Percentiles rank a stretch among this genome's conserved stretches.
phyloP scores from a whole-genome alignment of 2,888 invertebrate species.

The Tyria jacobaeae region DNA sequence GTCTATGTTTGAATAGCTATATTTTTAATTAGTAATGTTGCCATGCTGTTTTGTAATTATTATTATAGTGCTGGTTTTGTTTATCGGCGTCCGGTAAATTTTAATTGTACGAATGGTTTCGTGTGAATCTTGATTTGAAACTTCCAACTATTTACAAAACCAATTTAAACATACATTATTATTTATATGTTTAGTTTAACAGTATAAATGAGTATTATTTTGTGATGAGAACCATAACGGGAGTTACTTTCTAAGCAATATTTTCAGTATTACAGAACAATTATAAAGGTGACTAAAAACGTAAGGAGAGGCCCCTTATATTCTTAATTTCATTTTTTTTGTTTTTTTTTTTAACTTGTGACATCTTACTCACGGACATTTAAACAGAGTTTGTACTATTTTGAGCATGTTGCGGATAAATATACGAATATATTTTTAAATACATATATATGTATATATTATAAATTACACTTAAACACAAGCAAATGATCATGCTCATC shows the following conservation, averaged over 20 bases:
- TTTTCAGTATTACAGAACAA: too few relatives aligned
- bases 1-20: constrained; percentile 42
- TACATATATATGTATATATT: too few relatives aligned
- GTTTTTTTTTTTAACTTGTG: too few relatives aligned
- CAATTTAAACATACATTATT: constrained; percentile 9
- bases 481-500: too few relatives aligned
- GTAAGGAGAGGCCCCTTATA: too few relatives aligned
- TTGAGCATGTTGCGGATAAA: too few relatives aligned
- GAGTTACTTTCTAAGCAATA: background rate
- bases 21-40: constrained; percentile 51
- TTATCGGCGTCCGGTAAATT: constrained; percentile 18
- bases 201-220: constrained; percentile 3
- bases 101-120: constrained; percentile 21
- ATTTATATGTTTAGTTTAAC: constrained; percentile 7
- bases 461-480: too few relatives aligned
- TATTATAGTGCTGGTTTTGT: constrained; percentile 20
- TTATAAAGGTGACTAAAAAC: too few relatives aligned
- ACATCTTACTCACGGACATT: too few relatives aligned
- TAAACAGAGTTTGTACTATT: too few relatives aligned
- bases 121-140: constrained; percentile 11
- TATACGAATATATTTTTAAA: too few relatives aligned
- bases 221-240: constrained; percentile 1
- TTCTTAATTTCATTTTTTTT: too few relatives aligned
- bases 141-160: constrained; percentile 9
- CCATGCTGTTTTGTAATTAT: constrained; percentile 36